A percentile compares a stretch with the other conserved stretches of the same genome.
phyloP scores from a whole-genome alignment of 2,113 vertebrate species.

The Abramis brama region DNA sequence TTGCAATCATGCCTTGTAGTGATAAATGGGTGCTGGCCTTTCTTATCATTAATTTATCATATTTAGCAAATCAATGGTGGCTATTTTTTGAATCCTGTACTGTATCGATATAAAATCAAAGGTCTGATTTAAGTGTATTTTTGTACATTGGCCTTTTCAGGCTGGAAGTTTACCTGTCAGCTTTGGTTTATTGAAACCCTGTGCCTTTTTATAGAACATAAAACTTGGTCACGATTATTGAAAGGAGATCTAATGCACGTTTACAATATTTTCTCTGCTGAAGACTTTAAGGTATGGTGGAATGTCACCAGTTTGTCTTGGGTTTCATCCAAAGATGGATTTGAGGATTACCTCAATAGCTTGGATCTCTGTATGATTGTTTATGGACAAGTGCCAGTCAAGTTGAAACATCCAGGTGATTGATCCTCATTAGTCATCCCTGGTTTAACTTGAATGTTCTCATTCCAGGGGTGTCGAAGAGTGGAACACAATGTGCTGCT shows the following conservation, averaged over 20 bases:
- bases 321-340: constrained; percentile 8
- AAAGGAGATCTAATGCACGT: constrained; percentile 50
- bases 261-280: constrained; percentile 18
- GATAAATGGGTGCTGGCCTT: constrained; percentile 40
- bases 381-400: constrained; percentile 47
- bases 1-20: constrained; percentile 21
- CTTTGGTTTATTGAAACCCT: constrained; percentile 44
- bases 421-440: constrained; percentile 38
- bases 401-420: constrained; percentile 13
- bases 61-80: constrained; percentile 41
- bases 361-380: constrained; percentile 54
- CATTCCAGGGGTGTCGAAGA: constrained; percentile 48
- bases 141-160: constrained; percentile 5
- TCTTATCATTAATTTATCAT: constrained; percentile 33
- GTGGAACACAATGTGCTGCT: constrained; percentile 52
- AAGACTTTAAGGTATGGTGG: constrained; percentile 6
- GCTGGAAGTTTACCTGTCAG: constrained; percentile 25
- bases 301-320: not conserved
- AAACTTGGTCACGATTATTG: constrained; percentile 54
- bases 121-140: constrained; percentile 5
- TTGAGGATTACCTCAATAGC: constrained; percentile 15
- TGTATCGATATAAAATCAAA: constrained; percentile 22
- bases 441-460: constrained; percentile 45
- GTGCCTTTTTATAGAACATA: constrained; percentile 53
- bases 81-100: constrained; percentile 13